Conservation (phyloP, 1,140 invertebrate genomes). For the Psix sp. region DNA sequence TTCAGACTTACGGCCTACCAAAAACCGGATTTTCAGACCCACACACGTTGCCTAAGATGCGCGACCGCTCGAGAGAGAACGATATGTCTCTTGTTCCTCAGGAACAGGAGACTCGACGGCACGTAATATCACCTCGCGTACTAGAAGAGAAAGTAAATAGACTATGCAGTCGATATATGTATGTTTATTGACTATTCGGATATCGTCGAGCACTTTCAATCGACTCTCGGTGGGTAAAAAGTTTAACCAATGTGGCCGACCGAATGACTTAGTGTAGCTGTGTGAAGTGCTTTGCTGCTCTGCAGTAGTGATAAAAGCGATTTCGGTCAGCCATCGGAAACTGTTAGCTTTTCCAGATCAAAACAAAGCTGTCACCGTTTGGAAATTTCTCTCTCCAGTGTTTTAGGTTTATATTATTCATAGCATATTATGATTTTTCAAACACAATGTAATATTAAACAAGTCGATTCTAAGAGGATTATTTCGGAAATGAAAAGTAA, state of each 20-base stretch:
- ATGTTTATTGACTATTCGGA: slow-evolving; percentile 55
- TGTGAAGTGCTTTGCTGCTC: not conserved
- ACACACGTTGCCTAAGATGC: too few species aligned
- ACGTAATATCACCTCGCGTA: slow-evolving; percentile 4
- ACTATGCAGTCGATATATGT: slow-evolving; percentile 27
- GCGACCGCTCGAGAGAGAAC: too few species aligned
- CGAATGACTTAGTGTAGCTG: slow-evolving; percentile 46
- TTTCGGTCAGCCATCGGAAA: slow-evolving; percentile 54
- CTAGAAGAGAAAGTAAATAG: slow-evolving; percentile 47
- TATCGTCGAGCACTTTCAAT: slow-evolving; percentile 47
- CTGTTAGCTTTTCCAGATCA: slow-evolving; percentile 40
- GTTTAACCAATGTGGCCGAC: slow-evolving; percentile 54
- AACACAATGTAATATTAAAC: too few species aligned
- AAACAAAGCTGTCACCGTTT: slow-evolving; percentile 21
- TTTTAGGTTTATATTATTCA: not conserved
- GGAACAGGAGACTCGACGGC: not conserved
- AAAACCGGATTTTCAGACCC: too few species aligned
- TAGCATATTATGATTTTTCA: too few species aligned
- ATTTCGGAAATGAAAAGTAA: too few species aligned
- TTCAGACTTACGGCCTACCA: too few species aligned
- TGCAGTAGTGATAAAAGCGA: slow-evolving; percentile 51
- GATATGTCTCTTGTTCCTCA: too few species aligned
- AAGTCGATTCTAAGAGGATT: too few species aligned
- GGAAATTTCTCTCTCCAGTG: slow-evolving; percentile 5
- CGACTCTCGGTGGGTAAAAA: slow-evolving; percentile 35